phyloP scores from a whole-genome alignment of 2,797 vertebrate species.

The Columba guinea region DNA sequence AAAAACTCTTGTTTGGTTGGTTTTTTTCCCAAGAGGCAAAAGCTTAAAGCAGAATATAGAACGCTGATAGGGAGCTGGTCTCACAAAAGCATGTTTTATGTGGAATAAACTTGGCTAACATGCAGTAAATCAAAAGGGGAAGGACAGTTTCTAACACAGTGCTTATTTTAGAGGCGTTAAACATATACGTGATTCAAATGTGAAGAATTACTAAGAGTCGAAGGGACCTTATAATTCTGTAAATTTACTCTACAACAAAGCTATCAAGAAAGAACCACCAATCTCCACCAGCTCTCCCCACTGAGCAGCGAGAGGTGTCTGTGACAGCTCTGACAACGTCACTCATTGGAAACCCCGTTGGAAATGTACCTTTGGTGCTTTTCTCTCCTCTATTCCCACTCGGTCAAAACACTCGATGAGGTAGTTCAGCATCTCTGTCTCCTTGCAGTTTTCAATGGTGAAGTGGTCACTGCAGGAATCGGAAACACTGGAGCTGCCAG shows the following conservation, averaged over 20 bases:
- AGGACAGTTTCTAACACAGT: background rate
- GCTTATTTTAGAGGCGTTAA: background rate
- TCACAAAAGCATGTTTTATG: background rate
- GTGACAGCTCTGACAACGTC: background rate
- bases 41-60: background rate
- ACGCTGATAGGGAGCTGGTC: background rate
- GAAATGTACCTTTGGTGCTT: slow-evolving; percentile 92
- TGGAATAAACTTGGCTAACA: background rate
- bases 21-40: background rate
- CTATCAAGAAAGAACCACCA: background rate
- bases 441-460: slow-evolving; percentile 96
- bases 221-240: background rate
- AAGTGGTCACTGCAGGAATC: slow-evolving; percentile 94
- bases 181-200: background rate
- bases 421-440: slow-evolving; percentile 99
- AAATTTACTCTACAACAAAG: background rate
- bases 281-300: background rate
- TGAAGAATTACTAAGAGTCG: background rate
- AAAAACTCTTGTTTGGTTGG: background rate
- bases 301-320: background rate
- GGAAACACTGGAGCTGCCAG: slow-evolving; percentile 84
- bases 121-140: background rate
- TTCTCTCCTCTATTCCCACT: slow-evolving; percentile 98
- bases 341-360: too few species aligned
- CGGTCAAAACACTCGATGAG: slow-evolving; percentile 99